Base-by-base conservation (phyloP, 2,797 vertebrate species). In the Schizothorax lantsangensis region DNA sequence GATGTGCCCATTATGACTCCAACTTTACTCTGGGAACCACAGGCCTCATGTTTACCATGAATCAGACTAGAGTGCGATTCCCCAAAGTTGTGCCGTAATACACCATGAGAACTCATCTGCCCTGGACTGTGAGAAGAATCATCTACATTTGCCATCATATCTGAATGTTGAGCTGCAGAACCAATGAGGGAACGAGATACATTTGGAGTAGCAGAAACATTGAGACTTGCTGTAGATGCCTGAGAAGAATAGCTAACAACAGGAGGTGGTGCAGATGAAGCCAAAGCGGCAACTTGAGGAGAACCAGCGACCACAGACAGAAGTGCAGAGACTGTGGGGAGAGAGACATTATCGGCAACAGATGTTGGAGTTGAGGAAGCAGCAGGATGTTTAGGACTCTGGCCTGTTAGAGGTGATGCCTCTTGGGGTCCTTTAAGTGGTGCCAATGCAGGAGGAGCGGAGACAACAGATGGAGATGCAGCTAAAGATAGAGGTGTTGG, bases 21-120 rank as follows among this genome's bases (percentile, higher is more conserved):
- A 17, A 81, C 81, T 87, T 93, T 89, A 64, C 87, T 81, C 79
- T 87, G 90, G 80, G 87, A n/a, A 14, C 14, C n/a, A 68, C 69
- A 49, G 59, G 85, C 89, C 10, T 93, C 92, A 26, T 77, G 52
- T 47, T 89, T 88, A 84, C 84, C 86, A 26, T 87, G 89, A 57
- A 84, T 88, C 66, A 59, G 79, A 78, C 30, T 75, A 36, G 84
- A 59, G 8, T 36, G 64, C n/a, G 1, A 90, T 90, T 81, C 84
- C 2, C 79, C 64, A 10, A 84, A 87, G 71, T 52, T 85, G 6
- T 38, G 85, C 54, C 83, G 85, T 86, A 91, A 92, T 83, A 86
- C 79, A 85, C 89, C 88, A 57, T 71, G 84, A 69, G 81, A 84
- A 68, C 52, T 33, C 66, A 59, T 47, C 30, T 71, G 75, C 33